Base-by-base conservation (phyloP, 2,888 invertebrate species). In the Ramazzottius varieornatus region DNA sequence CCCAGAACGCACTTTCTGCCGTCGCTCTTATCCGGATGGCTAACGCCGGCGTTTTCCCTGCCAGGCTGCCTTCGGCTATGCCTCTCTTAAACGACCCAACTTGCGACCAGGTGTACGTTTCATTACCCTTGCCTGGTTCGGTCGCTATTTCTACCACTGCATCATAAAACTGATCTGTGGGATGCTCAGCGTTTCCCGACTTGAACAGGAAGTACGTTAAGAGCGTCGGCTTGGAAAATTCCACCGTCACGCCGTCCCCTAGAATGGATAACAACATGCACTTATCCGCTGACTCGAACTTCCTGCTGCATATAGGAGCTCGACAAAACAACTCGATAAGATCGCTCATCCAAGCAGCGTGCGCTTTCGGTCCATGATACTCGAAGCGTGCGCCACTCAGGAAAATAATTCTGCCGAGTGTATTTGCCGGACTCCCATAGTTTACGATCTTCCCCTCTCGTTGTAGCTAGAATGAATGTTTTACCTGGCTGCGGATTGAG, bases 141-240 rank as follows among this genome's bases (percentile, higher is more conserved):
- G 85, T 83, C 65, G 85, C 75, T 2, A 88, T 81, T 77, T 92
- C 90, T 2, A 93, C 82, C 0, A 85, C 84, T 0, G 91, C 87
- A 70, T 90, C 85, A 73, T 84, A 84, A 73, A 93, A 86, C 71
- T 84, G 84, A 77, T 93, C 92, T 0, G 85, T 85, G 0, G 85
- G 84, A 77, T 92, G 91, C 71, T 90, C 88, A 0, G 83, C 82
- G 75, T 91, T 92, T 33, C 91, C 91, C 75, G 89, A 91, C 46
- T 73, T 70, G 67, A 76, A 74, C 63, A 73, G 67, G 67, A 72
- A 73, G 64, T 75, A 32, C 46, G 68, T 8, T 16, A 54, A 24
- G 29, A 54, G 4, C 20, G 24, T 13, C 54, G 54, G 66, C 24
- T 66, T 54, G 16, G 65, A 32, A 32, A 66, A 67, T 67, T 67